Evolutionary conservation across 2,888 invertebrate genomes (phyloP), one percentile per base, ranked within the genome.

Genomic region (Papilio elwesi): DNA sequence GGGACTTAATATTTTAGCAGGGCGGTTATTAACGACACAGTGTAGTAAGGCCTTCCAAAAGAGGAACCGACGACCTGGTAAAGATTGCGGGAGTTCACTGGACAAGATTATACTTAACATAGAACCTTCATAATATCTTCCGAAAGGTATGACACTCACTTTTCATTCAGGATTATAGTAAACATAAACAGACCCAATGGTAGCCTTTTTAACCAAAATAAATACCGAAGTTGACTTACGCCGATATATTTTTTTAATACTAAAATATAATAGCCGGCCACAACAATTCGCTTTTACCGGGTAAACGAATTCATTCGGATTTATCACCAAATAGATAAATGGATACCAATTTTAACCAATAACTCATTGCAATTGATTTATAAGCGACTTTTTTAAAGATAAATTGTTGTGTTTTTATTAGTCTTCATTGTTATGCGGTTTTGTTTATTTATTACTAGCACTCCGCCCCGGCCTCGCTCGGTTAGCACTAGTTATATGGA

Each of bases 261-360:
- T 26, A 26, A 11, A 55, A 53, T 53, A 53, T 53, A 47, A 68
- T 48, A 49, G 57, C 26, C 11, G n/a, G 5, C 36, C 59, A 15
- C 57, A 59, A 36, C 68, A 49, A 68, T 68, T 68, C 36, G 16
- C 7, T 57, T 26, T 70, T 52, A 43, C 36, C 69, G 43, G 69
- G 52, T 70, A 70, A 70, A 70, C 63, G 52, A 63, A 62, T 52
- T 63, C 15, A 52, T 15, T 13, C 52, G 43, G 63, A 53, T 70
- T 70, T 70, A 70, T 70, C 47, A 53, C 63, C 63, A 51, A 62
- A 62, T 63, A 63, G 63, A 70, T 70, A 63, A 38, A 70, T 70
- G 52, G 52, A 70, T 52, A 43, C 13, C 38, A 70, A 63, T 70
- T 70, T 47, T 63, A 26, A 53, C 63, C 63, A 70, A 51, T 63